Percentiles rank a stretch among this genome's conserved stretches.
phyloP scores from a whole-genome alignment of 2,888 invertebrate genomes.

The Alentia gelatinosa region DNA sequence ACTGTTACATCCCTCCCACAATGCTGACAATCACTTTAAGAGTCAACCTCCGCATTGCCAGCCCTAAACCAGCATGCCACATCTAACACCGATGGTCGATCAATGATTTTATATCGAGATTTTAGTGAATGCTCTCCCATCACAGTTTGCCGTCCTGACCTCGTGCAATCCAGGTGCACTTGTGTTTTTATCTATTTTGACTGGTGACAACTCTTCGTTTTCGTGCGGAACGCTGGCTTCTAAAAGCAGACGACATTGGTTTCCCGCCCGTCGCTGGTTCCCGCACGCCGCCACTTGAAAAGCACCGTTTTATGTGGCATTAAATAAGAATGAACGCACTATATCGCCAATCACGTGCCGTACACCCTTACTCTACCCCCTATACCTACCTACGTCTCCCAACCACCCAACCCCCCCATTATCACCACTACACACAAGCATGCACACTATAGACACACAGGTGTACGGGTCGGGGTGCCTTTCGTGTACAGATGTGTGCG shows the following conservation, averaged over 20 bases:
- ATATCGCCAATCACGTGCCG: not conserved
- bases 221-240: not conserved
- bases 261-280: not conserved
- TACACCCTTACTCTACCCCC: not conserved
- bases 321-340: not conserved
- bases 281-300: not conserved
- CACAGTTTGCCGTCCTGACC: not conserved
- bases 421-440: not conserved
- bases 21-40: not conserved
- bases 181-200: not conserved
- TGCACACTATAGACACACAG: too few relatives aligned
- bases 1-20: too few relatives aligned
- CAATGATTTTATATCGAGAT: not conserved
- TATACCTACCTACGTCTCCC: not conserved
- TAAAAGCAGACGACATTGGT: constrained; percentile 1
- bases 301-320: not conserved
- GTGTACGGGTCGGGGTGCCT: not conserved
- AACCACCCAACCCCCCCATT: not conserved
- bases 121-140: too few relatives aligned
- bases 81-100: not conserved
- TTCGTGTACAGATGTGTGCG: not conserved
- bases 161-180: not conserved
- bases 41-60: not conserved
- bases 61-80: not conserved
- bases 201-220: too few relatives aligned